Evolutionary conservation across 2,888 invertebrate species (phyloP), one percentile per base, ranked within the genome.

Genomic region (Matsumyia berberina): DNA sequence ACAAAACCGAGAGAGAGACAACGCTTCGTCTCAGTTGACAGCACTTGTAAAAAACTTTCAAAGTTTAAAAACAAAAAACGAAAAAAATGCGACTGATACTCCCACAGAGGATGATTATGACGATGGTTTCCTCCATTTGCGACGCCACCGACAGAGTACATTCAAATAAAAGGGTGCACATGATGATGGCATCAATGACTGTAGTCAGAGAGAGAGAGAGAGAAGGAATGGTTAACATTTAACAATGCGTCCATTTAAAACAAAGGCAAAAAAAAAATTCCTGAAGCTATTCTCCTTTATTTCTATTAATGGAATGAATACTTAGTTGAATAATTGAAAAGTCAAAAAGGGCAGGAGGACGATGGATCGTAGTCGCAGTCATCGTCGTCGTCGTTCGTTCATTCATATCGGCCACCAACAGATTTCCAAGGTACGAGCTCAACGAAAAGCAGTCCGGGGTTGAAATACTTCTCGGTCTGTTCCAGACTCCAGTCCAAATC

Each of bases 261-360:
- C 85, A 85, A 46, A 76, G 37, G 42, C 44, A 46, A 74, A 72
- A 74, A 85, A 46, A 74, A 72, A 74, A 85, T 76, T 85, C 80
- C 85, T 85, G 46, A 46, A 85, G 80, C 85, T 70, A 85, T 80
- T 85, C 80, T 57, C 70, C 51, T 85, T 76, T 74, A 70, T 74
- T 76, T 80, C 85, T 74, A 62, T 66, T 76, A 80, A 85, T 85
- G 80, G 74, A 85, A 85, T 85, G 85, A 85, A 85, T 85, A 80
- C 85, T 85, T 80, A 85, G 85, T 85, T 85, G 80, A 85, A 85
- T 85, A 85, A 82, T 82, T 82, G 82, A 66, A 78, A 77, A 81
- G 35, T 62, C 51, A 64, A 77, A 60, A 57, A 69, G 46, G 49
- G 46, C 6, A 15, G 37, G 39, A 44, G 55, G 64, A 77, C 55